A percentile compares a stretch with the other conserved stretches of the same genome.
Conservation (phyloP, 2,888 invertebrate genomes). For the Eupithecia inturbata region DNA sequence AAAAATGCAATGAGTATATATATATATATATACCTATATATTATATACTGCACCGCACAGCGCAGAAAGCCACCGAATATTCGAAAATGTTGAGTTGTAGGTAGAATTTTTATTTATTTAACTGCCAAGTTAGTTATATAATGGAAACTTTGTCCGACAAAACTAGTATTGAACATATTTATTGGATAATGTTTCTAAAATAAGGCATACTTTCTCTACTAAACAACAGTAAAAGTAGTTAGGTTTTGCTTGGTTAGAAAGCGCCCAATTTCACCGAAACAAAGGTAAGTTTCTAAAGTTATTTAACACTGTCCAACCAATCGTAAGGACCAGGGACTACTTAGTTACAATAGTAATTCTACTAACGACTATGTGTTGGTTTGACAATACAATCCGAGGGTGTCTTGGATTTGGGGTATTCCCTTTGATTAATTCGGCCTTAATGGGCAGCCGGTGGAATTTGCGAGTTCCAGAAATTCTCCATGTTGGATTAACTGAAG, state of each 20-base stretch:
- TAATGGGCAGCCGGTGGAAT: constrained; percentile 70
- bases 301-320: constrained; percentile 18
- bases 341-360: constrained; percentile 45
- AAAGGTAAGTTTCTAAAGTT: not conserved
- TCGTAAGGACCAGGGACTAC: constrained; percentile 29
- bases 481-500: constrained; percentile 53
- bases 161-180: not conserved
- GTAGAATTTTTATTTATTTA: not conserved
- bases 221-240: not conserved
- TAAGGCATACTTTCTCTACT: not conserved
- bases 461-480: constrained; percentile 60
- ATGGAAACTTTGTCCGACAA: not conserved
- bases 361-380: constrained; percentile 68
- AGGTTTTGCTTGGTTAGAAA: not conserved
- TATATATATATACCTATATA: too few relatives aligned
- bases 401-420: constrained; percentile 67
- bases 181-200: not conserved
- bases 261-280: not conserved
- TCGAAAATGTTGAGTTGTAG: too few relatives aligned
- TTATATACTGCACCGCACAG: too few relatives aligned
- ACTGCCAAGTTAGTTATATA: not conserved
- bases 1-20: too few relatives aligned
- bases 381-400: constrained; percentile 74
- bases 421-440: constrained; percentile 71
- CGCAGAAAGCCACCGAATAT: too few relatives aligned